Evolutionary conservation across 1,140 invertebrate genomes (phyloP).

Genomic region (Hetaerina americana): DNA sequence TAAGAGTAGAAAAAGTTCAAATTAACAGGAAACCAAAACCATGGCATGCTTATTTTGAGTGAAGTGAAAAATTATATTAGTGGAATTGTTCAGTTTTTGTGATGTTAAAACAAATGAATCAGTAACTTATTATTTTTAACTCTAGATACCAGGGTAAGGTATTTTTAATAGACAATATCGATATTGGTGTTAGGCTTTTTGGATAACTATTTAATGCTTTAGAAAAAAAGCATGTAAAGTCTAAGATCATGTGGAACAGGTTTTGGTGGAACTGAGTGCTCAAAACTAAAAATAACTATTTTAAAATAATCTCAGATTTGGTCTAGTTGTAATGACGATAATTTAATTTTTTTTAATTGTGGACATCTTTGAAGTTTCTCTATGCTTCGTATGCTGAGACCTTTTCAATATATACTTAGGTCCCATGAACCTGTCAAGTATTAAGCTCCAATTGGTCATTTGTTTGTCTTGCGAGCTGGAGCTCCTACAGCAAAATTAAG

Average conservation of each 20-base stretch:
- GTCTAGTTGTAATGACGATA: too few species aligned
- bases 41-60: too few species aligned
- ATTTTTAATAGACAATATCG: not conserved
- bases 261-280: not conserved
- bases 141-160: not conserved
- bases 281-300: not conserved
- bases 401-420: too few species aligned
- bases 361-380: too few species aligned
- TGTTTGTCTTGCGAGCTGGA: too few species aligned
- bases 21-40: too few species aligned
- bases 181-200: not conserved
- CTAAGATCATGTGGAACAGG: not conserved
- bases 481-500: too few species aligned
- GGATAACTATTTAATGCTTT: not conserved
- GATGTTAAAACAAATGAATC: not conserved
- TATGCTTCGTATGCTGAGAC: too few species aligned
- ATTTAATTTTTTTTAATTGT: not conserved
- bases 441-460: too few species aligned
- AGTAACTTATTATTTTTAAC: not conserved
- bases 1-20: too few species aligned
- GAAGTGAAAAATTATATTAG: too few species aligned
- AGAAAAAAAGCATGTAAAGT: not conserved
- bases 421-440: too few species aligned
- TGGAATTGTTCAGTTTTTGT: not conserved
- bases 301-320: not conserved